Conservation (phyloP, 2,797 vertebrate genomes). For the Anisognathus igniventris region DNA sequence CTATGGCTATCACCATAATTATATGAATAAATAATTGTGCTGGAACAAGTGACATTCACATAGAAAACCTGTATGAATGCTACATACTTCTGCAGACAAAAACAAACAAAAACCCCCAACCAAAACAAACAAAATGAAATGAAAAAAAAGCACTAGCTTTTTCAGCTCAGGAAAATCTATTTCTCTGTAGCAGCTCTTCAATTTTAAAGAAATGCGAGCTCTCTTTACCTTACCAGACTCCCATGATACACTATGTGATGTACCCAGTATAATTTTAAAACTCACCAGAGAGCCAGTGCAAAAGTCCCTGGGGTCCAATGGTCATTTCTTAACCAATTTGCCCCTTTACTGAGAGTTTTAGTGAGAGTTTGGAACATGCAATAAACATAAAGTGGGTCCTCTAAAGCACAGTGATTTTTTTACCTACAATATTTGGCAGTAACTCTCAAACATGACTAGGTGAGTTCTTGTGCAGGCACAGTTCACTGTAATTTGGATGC, state of each 20-base stretch:
- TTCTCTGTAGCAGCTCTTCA: background rate
- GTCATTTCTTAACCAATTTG: background rate
- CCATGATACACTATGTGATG: background rate
- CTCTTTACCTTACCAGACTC: background rate
- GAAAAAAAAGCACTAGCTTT: background rate
- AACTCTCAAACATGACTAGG: background rate
- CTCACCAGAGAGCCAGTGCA: background rate
- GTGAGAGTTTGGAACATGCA: background rate
- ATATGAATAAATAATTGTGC: background rate
- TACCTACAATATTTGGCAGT: background rate
- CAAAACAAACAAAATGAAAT: background rate
- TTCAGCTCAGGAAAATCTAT: background rate
- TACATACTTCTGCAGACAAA: background rate
- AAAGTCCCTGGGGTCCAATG: background rate
- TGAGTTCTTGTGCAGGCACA: background rate
- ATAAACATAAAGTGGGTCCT: background rate
- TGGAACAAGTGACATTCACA: background rate
- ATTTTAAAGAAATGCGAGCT: background rate
- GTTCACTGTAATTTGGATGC: background rate
- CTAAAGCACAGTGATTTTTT: background rate
- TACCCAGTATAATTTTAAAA: background rate
- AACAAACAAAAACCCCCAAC: background rate
- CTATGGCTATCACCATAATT: background rate
- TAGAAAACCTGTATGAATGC: background rate
- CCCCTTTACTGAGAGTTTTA: background rate